Evolutionary conservation across 1,140 invertebrate species (phyloP).

Genomic region (Bombus sibiricus): DNA sequence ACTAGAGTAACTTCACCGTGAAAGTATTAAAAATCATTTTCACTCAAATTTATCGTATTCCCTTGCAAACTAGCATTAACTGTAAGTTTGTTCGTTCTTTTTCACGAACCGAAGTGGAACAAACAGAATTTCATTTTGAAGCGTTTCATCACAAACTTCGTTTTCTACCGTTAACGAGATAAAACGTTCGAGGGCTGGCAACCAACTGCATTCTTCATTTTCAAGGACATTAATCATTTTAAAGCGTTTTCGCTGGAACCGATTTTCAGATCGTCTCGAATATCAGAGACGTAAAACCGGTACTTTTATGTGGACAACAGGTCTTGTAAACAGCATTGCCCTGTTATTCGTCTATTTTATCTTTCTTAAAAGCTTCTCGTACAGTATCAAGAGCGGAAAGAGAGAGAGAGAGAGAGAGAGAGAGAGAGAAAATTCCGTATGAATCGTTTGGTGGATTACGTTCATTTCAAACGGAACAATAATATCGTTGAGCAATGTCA

Average conservation of each 20-base stretch:
- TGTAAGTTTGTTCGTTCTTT: neutral
- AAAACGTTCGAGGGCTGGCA: neutral
- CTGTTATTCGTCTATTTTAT: slow-evolving; percentile 3
- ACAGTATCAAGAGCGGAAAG: neutral
- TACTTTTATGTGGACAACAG: neutral
- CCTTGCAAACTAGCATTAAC: neutral
- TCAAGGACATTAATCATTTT: slow-evolving; percentile 13
- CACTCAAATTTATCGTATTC: neutral
- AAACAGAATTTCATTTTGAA: slow-evolving; percentile 25
- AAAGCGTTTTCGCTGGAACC: neutral
- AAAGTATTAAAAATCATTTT: neutral
- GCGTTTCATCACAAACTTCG: slow-evolving; percentile 17
- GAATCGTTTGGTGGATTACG: neutral
- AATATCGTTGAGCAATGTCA: neutral
- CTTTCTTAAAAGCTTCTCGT: neutral
- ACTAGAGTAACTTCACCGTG: neutral
- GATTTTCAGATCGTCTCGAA: neutral
- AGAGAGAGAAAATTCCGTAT: neutral
- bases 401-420: neutral
- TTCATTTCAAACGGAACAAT: neutral
- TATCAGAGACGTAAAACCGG: neutral
- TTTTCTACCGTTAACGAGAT: slow-evolving; percentile 18
- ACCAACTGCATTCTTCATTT: slow-evolving; percentile 4
- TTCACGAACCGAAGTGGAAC: neutral
- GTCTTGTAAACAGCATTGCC: neutral